Conservation (phyloP, 2,888 invertebrate species). For the Himalopsyche tibetana region DNA sequence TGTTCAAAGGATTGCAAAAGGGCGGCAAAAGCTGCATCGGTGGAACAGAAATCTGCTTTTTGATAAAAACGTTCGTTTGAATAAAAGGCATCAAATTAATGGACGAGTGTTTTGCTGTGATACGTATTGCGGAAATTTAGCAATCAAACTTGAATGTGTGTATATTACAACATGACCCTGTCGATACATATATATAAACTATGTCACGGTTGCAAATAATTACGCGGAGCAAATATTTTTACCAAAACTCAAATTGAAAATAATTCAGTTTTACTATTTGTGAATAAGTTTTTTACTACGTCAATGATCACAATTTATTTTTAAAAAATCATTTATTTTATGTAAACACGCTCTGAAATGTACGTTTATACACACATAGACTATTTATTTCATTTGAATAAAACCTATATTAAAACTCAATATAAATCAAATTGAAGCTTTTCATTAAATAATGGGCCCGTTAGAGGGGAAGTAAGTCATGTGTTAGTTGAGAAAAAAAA, state of each 20-base stretch:
- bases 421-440: too few species aligned
- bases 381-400: too few species aligned
- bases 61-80: constrained; percentile 30
- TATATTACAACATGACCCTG: background rate
- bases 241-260: background rate
- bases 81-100: constrained; percentile 31
- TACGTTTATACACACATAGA: too few species aligned
- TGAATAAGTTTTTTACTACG: too few species aligned
- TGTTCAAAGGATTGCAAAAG: constrained; percentile 26
- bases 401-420: too few species aligned
- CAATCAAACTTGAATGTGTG: constrained; percentile 26
- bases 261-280: too few species aligned
- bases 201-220: background rate
- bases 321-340: too few species aligned
- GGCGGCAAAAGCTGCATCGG: constrained; percentile 26
- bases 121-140: constrained; percentile 19
- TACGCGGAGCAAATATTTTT: background rate
- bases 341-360: too few species aligned
- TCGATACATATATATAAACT: background rate
- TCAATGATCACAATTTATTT: too few species aligned
- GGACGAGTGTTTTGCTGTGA: constrained; percentile 19
- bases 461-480: too few species aligned
- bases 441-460: too few species aligned
- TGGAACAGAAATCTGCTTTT: constrained; percentile 34
- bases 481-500: too few species aligned